Conservation (phyloP, 1,140 invertebrate species). For the Aphidius ervi region DNA sequence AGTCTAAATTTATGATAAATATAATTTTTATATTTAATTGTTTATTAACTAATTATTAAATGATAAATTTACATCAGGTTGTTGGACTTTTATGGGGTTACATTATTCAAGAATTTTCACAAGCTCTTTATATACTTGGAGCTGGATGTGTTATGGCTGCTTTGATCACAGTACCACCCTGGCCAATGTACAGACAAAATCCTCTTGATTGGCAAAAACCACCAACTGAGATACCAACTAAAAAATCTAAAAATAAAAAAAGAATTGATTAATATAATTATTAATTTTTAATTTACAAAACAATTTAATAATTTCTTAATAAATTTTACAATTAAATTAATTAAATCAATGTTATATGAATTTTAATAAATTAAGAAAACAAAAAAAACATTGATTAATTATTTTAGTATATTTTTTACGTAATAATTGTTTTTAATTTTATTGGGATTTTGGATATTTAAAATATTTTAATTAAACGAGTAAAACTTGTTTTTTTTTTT, state of each 20-base stretch:
- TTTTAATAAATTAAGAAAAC: too few relatives aligned
- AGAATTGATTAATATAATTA: constrained; percentile 34
- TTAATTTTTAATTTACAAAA: too few relatives aligned
- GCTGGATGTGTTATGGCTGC: constrained; percentile 84
- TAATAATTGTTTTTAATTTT: too few relatives aligned
- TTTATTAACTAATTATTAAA: constrained; percentile 20
- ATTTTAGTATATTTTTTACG: too few relatives aligned
- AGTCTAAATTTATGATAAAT: constrained; percentile 32
- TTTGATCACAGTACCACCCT: constrained; percentile 82
- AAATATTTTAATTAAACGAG: too few relatives aligned
- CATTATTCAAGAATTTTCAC: constrained; percentile 90
- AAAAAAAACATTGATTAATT: too few relatives aligned
- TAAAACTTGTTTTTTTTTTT: too few relatives aligned
- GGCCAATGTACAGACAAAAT: constrained; percentile 87
- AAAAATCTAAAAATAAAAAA: constrained; percentile 44
- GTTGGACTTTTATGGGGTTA: constrained; percentile 91
- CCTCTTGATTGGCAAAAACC: constrained; percentile 88
- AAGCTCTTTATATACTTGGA: constrained; percentile 88
- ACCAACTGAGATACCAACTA: constrained; percentile 37
- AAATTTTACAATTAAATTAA: too few relatives aligned
- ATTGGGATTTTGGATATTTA: too few relatives aligned
- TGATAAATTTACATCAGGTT: constrained; percentile 51
- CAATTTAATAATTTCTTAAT: too few relatives aligned
- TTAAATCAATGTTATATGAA: too few relatives aligned
- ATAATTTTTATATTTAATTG: constrained; percentile 13